Evolutionary conservation across 1,140 invertebrate genomes (phyloP), one percentile per base, ranked within the genome.

Genomic region (Drosophila seguyi): DNA sequence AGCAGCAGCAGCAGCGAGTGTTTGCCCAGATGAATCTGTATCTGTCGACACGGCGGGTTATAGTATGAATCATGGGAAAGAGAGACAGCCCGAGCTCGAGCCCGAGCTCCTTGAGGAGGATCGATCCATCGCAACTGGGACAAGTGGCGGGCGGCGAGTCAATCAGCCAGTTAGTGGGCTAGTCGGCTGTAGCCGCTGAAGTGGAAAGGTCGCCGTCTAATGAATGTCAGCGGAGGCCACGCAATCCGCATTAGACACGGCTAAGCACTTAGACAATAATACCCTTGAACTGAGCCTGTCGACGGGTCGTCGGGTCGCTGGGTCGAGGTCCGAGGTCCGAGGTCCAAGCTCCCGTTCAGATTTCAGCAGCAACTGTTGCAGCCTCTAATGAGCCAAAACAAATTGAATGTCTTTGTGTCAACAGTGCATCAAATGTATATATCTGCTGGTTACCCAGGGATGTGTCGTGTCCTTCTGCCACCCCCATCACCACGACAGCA

Each of bases 311-410:
- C 42, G 77, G 62, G n/a, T 50, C 48, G 48, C 13, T 47, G 39
- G 60, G 29, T 41, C 25, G 69, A 75, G 76, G 42, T 41, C 39
- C 36, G 14, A 77, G 75, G 42, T 18, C 39, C 36, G 14, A 76
- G 72, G 42, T 61, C 58, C 59, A 29, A 47, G 41, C 34, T 59
- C 36, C 36, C 45, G 41, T 60, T 71, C 39, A 56, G 48, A 29
- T 29, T 18, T 25, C 27, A 27, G 18, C 53, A 60, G 75, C 74
- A 77, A 71, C 65, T 62, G 74, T 62, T 78, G 74, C 75, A 77
- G 65, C 73, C 67, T 78, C 75, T 90, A 84, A 88, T 90, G 84
- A 88, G 85, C 52, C 81, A 88, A 78, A 90, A 88, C 81, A 81
- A 88, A 84, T 90, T 90, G 85, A 81, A 85, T 90, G 74, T 42